Conservation (phyloP, 37 sponge, comb jelly and placozoan species). For the Axinella damicornis region DNA sequence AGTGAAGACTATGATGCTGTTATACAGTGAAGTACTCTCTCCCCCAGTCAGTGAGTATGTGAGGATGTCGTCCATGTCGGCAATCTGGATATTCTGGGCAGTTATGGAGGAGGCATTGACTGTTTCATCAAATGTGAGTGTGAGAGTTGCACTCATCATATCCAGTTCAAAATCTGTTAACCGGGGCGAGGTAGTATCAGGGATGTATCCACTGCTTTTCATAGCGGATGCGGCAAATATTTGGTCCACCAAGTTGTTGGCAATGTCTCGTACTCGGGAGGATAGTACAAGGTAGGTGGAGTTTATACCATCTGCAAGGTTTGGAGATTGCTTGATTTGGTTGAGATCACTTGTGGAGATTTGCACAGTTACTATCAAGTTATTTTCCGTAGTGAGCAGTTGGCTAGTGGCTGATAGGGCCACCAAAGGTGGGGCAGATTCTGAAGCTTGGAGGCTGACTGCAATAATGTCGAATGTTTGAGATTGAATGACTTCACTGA, state of each 20-base stretch:
- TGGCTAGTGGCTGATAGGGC: constrained; percentile 45
- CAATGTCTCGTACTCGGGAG: constrained; percentile 60
- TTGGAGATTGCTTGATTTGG: constrained; percentile 63
- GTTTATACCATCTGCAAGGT: constrained; percentile 41
- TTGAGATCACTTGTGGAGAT: constrained; percentile 77
- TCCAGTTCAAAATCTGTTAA: constrained; percentile 64
- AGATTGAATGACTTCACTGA: constrained; percentile 63
- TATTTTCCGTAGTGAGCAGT: constrained; percentile 22
- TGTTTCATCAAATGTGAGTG: constrained; percentile 83
- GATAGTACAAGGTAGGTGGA: constrained; percentile 71
- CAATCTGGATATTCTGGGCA: constrained; percentile 44
- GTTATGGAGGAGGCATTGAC: constrained; percentile 64
- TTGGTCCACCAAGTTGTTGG: constrained; percentile 62
- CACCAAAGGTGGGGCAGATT: constrained; percentile 15
- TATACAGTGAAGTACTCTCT: constrained; percentile 12
- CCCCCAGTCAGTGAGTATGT: constrained; percentile 58
- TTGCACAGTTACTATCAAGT: constrained; percentile 25
- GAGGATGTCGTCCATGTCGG: constrained; percentile 21
- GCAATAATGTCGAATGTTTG: constrained; percentile 44
- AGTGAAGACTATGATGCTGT: constrained; percentile 43
- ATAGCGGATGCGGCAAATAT: constrained; percentile 52
- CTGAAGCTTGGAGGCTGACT: constrained; percentile 63
- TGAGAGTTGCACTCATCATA: constrained; percentile 65
- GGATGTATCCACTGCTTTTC: constrained; percentile 14
- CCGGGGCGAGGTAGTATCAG: constrained; percentile 71